phyloP scores from a whole-genome alignment of 2,888 invertebrate species.

The Phragmatobia fuliginosa region DNA sequence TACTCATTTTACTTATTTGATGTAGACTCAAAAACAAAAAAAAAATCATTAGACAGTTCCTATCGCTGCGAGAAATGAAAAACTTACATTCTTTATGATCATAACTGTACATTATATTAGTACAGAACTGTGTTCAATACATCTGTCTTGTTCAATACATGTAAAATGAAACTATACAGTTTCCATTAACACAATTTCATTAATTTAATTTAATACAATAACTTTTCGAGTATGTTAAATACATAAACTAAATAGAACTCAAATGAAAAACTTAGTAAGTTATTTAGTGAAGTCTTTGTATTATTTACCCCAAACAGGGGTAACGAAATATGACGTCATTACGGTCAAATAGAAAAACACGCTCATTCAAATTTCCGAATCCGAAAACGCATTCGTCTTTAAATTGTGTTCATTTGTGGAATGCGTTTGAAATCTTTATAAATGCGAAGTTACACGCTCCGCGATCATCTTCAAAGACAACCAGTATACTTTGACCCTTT shows the following conservation, averaged over 20 bases:
- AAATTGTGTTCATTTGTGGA: slow-evolving; percentile 84
- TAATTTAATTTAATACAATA: not conserved
- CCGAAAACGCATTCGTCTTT: slow-evolving; percentile 78
- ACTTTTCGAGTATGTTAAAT: not conserved
- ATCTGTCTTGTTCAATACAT: no score
- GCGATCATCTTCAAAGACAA: slow-evolving; percentile 56
- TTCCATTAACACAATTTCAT: no score
- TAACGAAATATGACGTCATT: slow-evolving; percentile 72
- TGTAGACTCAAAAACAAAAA: no score
- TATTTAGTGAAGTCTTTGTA: slow-evolving; percentile 25
- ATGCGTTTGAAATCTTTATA: slow-evolving; percentile 83
- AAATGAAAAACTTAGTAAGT: slow-evolving; percentile 14
- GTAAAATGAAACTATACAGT: not conserved
- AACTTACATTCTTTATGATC: no score
- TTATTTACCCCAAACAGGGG: slow-evolving; percentile 35
- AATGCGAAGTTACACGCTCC: slow-evolving; percentile 72
- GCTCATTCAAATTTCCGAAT: slow-evolving; percentile 77
- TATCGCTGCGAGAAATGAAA: no score
- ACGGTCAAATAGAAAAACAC: slow-evolving; percentile 68
- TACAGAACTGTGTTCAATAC: no score
- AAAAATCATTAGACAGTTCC: no score
- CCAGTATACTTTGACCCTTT: slow-evolving; percentile 59
- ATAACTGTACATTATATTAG: no score
- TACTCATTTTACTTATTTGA: no score
- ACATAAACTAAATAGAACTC: not conserved